These are phyloP conservation scores for Lytechinus pictus DNA, from an alignment of 35 echinoderm and acorn worm species.

Conservation along the genomic window DNA sequence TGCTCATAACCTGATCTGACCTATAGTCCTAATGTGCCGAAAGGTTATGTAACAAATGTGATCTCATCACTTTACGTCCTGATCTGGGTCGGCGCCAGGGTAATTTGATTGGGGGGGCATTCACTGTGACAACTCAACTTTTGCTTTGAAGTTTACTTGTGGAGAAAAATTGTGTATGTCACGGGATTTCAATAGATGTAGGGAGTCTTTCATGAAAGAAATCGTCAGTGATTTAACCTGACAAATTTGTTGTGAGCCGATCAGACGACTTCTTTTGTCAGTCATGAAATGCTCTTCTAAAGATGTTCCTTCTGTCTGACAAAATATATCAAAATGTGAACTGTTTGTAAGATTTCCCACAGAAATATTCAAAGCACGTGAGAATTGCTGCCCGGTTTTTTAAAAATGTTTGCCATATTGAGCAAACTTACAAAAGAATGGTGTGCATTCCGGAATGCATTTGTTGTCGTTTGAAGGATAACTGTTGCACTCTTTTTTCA, in stretches of 20 bases:
- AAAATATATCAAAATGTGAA: too few relatives aligned
- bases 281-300: not conserved
- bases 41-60: not conserved
- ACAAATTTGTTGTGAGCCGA: not conserved
- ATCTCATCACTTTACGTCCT: not conserved
- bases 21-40: not conserved
- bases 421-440: conserved; percentile 14
- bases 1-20: not conserved
- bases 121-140: too few relatives aligned
- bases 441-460: not conserved
- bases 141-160: too few relatives aligned
- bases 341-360: not conserved
- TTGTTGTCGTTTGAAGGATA: not conserved
- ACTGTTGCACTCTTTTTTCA: not conserved
- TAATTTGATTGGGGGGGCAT: too few relatives aligned
- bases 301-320: too few relatives aligned
- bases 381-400: not conserved
- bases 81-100: too few relatives aligned
- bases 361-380: not conserved
- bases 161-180: too few relatives aligned
- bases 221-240: not conserved
- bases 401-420: not conserved
- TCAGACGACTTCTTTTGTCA: not conserved
- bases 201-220: not conserved
- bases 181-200: not conserved